These are phyloP conservation scores for Deilephila elpenor DNA, from an alignment of 2,888 invertebrate species.

Conservation along the genomic window DNA sequence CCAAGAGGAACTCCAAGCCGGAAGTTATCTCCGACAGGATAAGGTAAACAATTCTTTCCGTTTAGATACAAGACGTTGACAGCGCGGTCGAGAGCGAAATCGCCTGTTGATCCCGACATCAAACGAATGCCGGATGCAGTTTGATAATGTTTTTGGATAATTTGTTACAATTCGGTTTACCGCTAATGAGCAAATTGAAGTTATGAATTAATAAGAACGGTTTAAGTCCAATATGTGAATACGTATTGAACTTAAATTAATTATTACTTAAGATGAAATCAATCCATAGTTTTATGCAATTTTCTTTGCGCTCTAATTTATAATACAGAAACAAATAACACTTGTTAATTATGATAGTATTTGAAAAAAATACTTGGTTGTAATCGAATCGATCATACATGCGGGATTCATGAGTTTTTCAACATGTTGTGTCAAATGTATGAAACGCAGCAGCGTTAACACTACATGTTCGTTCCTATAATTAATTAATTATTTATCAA, in stretches of 20 bases:
- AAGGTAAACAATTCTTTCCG: slow-evolving; percentile 84
- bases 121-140: neutral
- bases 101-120: slow-evolving; percentile 3
- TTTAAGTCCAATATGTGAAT: too few relatives aligned
- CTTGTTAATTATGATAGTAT: neutral
- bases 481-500: neutral
- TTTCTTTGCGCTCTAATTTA: too few relatives aligned
- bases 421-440: neutral
- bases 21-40: slow-evolving; percentile 92
- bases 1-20: slow-evolving; percentile 90
- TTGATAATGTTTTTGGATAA: slow-evolving; percentile 15
- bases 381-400: neutral
- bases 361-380: neutral
- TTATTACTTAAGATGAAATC: too few relatives aligned
- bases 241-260: too few relatives aligned
- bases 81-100: neutral
- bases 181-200: neutral
- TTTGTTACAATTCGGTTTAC: neutral
- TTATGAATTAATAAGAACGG: neutral
- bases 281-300: too few relatives aligned
- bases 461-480: neutral
- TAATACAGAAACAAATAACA: too few relatives aligned
- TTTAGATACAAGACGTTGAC: neutral
- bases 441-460: neutral
- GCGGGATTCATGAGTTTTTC: neutral